Evolutionary conservation across 2,113 vertebrate species (phyloP).

Genomic region (Pionites leucogaster): DNA sequence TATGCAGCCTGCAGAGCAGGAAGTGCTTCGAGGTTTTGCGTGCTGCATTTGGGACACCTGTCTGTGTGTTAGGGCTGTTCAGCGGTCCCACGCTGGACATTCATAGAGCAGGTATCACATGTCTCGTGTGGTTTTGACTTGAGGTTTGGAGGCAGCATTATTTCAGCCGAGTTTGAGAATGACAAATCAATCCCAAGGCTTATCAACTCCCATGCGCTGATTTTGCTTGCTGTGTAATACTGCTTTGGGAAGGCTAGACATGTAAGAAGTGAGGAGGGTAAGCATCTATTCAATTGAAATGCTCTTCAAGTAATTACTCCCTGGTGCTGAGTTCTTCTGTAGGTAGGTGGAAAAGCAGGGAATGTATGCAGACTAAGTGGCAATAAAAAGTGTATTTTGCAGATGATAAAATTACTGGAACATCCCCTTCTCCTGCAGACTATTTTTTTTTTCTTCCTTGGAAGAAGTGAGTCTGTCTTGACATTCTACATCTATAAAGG

Average conservation of each 20-base stretch:
- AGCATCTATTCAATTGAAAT: not conserved
- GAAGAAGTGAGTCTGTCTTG: not conserved
- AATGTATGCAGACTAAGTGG: accelerated
- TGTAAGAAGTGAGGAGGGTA: not conserved
- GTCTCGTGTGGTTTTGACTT: not conserved
- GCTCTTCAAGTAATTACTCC: not conserved
- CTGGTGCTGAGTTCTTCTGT: not conserved
- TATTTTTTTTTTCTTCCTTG: not conserved
- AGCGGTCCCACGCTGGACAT: accelerated
- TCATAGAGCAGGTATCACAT: not conserved
- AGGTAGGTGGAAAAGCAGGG: not conserved
- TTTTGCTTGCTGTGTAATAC: not conserved
- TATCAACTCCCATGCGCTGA: not conserved
- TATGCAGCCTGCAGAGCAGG: not conserved
- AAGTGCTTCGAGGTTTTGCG: accelerated
- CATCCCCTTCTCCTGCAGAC: not conserved
- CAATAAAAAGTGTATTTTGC: not conserved
- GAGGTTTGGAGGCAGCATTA: not conserved
- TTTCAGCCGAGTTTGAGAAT: not conserved
- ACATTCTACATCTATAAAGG: not conserved
- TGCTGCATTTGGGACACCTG: too few species aligned
- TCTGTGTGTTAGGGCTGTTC: not conserved
- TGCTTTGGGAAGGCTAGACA: not conserved
- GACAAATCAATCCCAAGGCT: not conserved
- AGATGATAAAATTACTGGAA: not conserved